phyloP scores from a whole-genome alignment of 1,140 invertebrate genomes.

The Arctopsyche grandis region DNA sequence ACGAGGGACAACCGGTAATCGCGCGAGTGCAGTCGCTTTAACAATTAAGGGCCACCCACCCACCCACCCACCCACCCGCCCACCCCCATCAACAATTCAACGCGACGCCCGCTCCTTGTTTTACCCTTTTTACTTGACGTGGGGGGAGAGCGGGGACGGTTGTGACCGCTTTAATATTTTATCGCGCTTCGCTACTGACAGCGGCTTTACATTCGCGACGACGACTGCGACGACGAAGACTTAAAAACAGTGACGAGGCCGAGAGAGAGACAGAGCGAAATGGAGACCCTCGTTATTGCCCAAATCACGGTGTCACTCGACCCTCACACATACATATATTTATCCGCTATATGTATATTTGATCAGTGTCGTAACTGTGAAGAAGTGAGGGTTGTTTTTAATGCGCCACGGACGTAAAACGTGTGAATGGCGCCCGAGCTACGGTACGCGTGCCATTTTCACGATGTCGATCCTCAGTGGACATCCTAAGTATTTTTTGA shows the following conservation, averaged over 20 bases:
- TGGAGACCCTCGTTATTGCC: slow-evolving; percentile 31
- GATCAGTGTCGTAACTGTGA: neutral
- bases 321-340: neutral
- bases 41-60: slow-evolving; percentile 31
- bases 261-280: neutral
- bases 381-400: no score
- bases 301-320: slow-evolving; percentile 40
- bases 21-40: slow-evolving; percentile 36
- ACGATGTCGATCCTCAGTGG: no score
- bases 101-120: slow-evolving; percentile 34
- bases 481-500: no score
- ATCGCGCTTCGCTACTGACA: slow-evolving; percentile 44
- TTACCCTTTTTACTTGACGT: slow-evolving; percentile 51
- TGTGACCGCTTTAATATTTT: slow-evolving; percentile 50
- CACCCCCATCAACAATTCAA: slow-evolving; percentile 47
- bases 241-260: neutral
- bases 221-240: neutral
- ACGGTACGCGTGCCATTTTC: no score
- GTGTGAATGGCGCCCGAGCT: no score
- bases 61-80: neutral
- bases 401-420: no score
- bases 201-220: slow-evolving; percentile 25
- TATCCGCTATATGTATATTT: neutral
- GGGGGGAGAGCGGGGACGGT: slow-evolving; percentile 33
- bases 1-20: slow-evolving; percentile 41